These are phyloP conservation scores for Athetis lepigone DNA, from an alignment of 2,888 invertebrate genomes.

Conservation along the genomic window DNA sequence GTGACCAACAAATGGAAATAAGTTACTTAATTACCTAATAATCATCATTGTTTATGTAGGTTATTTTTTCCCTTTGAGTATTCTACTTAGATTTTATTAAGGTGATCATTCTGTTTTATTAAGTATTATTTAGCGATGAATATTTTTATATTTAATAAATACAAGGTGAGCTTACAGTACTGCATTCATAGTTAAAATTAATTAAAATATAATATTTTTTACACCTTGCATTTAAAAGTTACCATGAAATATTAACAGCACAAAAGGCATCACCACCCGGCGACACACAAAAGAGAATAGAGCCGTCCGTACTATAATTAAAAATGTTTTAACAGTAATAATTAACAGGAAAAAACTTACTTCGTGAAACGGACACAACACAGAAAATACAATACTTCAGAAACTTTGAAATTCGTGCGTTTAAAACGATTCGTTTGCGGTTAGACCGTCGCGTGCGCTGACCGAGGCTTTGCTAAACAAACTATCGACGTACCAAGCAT, in stretches of 20 bases:
- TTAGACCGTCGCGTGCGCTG: conserved; percentile 70
- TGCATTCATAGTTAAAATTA: too few species aligned
- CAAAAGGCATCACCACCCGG: background rate
- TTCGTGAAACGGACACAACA: conserved; percentile 39
- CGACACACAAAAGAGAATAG: conserved; percentile 13
- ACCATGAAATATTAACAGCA: background rate
- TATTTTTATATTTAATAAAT: background rate
- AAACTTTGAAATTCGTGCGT: conserved; percentile 31
- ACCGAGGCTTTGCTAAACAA: conserved; percentile 70
- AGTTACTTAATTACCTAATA: conserved; percentile 19
- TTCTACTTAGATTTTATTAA: background rate
- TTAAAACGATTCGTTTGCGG: conserved; percentile 18
- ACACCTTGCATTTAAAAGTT: background rate
- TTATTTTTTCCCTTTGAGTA: conserved; percentile 29
- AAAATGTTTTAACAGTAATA: conserved; percentile 27
- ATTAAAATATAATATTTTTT: background rate
- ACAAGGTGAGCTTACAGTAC: background rate
- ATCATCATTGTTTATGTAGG: conserved; percentile 26
- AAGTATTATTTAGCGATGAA: background rate
- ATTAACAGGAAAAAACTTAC: conserved; percentile 51
- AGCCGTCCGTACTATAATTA: conserved; percentile 5
- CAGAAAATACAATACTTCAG: conserved; percentile 37
- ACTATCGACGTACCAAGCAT: conserved; percentile 64
- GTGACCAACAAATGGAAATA: conserved; percentile 10
- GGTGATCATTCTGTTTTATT: too few species aligned